Conservation (phyloP, 2,797 vertebrate genomes). For the Melanotaenia trifasciata region DNA sequence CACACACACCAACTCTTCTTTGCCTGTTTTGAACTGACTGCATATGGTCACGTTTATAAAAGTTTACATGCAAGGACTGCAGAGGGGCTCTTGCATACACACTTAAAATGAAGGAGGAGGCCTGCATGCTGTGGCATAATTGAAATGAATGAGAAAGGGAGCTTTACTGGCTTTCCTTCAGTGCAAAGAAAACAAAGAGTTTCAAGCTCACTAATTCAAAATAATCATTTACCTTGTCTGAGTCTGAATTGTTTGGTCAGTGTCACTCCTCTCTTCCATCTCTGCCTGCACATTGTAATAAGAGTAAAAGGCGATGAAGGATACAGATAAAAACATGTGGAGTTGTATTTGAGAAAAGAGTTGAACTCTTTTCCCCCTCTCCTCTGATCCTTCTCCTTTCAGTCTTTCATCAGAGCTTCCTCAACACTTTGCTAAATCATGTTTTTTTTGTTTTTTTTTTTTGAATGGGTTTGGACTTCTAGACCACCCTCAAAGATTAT, state of each 20-base stretch:
- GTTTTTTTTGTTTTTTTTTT: constrained; percentile 5
- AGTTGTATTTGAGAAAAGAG: constrained; percentile 7
- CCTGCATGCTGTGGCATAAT: constrained; percentile 48
- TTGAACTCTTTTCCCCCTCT: constrained; percentile 21
- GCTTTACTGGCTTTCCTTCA: constrained; percentile 45
- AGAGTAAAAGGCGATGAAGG: constrained; percentile 31
- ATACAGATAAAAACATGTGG: constrained; percentile 3
- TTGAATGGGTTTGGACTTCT: neutral
- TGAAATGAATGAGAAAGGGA: constrained; percentile 61
- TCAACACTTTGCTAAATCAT: constrained; percentile 31
- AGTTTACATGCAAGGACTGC: constrained; percentile 62
- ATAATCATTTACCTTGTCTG: constrained; percentile 47
- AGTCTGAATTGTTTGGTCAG: constrained; percentile 27
- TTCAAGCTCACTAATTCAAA: constrained; percentile 47
- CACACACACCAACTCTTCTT: no score
- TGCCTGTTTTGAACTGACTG: constrained; percentile 18
- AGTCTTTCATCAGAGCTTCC: constrained; percentile 26
- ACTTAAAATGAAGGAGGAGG: constrained; percentile 61
- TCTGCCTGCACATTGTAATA: constrained; percentile 38
- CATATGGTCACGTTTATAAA: constrained; percentile 69
- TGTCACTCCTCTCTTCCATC: constrained; percentile 12
- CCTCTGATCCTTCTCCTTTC: constrained; percentile 20
- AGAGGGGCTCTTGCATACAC: constrained; percentile 48
- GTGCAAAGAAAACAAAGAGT: constrained; percentile 67
- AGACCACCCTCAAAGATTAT: constrained; percentile 53